phyloP scores from a whole-genome alignment of 1,140 invertebrate species.

The Pseudomyrmex cubaensis region DNA sequence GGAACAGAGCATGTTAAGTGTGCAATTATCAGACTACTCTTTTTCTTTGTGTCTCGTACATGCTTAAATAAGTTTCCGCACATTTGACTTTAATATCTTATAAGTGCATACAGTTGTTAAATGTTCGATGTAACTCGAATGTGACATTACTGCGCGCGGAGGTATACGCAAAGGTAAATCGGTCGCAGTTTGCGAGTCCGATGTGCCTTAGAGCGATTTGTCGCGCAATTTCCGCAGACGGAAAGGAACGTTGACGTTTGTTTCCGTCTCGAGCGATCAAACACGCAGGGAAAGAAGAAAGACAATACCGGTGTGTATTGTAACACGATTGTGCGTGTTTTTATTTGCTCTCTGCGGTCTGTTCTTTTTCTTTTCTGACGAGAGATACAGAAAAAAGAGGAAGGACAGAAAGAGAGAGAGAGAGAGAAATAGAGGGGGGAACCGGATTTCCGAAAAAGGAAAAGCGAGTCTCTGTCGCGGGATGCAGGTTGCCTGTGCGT shows the following conservation, averaged over 20 bases:
- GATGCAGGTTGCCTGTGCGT: slow-evolving; percentile 76
- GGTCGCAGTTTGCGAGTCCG: background rate
- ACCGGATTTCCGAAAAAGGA: slow-evolving; percentile 83
- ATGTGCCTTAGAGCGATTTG: background rate
- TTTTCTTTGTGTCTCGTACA: slow-evolving; percentile 2
- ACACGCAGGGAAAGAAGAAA: slow-evolving; percentile 13
- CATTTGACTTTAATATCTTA: background rate
- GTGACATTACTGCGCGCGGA: too few species aligned
- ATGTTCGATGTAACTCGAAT: too few species aligned
- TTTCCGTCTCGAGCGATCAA: slow-evolving; percentile 3
- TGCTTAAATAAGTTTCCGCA: slow-evolving; percentile 2
- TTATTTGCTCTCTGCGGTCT: slow-evolving; percentile 8
- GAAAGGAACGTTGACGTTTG: background rate
- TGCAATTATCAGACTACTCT: background rate
- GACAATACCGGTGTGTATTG: slow-evolving; percentile 4
- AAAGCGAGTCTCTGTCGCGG: slow-evolving; percentile 69
- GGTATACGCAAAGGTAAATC: background rate
- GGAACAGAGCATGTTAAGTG: background rate
- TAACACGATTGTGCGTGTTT: slow-evolving; percentile 15
- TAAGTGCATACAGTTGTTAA: too few species aligned
- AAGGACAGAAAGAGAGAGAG: slow-evolving; percentile 45
- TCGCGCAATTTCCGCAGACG: background rate
- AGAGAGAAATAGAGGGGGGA: too few species aligned
- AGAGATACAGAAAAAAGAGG: slow-evolving; percentile 56
- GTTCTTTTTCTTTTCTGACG: background rate